A percentile compares a stretch with the other conserved stretches of the same genome.
Conservation (phyloP, 2,113 vertebrate genomes). For the Hippotragus niger region DNA sequence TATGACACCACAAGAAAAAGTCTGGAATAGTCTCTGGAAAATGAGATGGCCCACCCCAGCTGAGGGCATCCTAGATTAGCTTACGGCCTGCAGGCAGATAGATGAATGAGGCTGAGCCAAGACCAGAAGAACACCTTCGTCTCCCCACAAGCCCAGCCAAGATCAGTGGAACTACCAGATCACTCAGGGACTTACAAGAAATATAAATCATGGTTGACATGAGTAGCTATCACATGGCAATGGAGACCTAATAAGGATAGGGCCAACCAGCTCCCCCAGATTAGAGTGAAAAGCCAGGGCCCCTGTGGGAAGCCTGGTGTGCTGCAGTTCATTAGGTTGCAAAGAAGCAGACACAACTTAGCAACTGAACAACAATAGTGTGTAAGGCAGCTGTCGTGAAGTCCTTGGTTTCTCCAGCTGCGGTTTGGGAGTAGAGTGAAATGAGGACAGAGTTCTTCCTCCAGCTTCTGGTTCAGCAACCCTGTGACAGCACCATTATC, state of each 20-base stretch:
- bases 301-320: not conserved
- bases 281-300: not conserved
- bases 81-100: not conserved
- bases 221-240: not conserved
- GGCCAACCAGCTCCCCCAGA: not conserved
- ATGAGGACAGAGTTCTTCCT: not conserved
- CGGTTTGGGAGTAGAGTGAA: not conserved
- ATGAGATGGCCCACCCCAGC: rapidly evolving
- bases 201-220: rapidly evolving
- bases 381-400: too few relatives aligned
- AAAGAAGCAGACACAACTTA: not conserved
- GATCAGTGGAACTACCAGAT: not conserved
- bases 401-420: not conserved
- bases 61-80: not conserved
- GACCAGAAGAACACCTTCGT: not conserved
- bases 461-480: not conserved
- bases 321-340: not conserved
- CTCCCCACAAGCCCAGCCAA: not conserved
- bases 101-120: not conserved
- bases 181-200: not conserved
- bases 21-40: not conserved
- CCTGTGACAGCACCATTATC: not conserved
- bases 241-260: not conserved
- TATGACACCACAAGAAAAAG: not conserved
- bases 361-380: not conserved